A percentile compares a stretch with the other conserved stretches of the same genome.
phyloP scores from a whole-genome alignment of 92 coral and sea anemone species.

The Nematostella vectensis region DNA sequence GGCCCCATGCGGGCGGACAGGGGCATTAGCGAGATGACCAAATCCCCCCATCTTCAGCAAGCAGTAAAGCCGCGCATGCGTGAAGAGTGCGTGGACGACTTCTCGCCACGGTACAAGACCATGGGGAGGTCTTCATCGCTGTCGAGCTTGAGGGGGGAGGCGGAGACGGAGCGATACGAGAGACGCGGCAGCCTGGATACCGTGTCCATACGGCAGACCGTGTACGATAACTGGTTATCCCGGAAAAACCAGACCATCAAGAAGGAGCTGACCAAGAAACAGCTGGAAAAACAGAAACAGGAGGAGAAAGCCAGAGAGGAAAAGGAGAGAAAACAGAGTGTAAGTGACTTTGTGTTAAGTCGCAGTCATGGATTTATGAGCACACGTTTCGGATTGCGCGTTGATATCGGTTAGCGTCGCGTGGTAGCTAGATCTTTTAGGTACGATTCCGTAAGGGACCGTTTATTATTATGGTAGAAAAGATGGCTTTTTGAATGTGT shows the following conservation, averaged over 20 bases:
- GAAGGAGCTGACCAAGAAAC: conserved; percentile 48
- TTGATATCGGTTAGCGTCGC: too few relatives aligned
- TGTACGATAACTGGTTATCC: conserved; percentile 70
- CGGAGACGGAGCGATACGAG: conserved; percentile 30
- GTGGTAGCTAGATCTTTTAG: too few relatives aligned
- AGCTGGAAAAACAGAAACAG: conserved; percentile 54
- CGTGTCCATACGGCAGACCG: conserved; percentile 61
- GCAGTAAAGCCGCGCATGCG: not conserved
- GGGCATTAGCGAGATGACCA: conserved; percentile 54
- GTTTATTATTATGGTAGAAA: too few relatives aligned
- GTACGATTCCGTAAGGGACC: too few relatives aligned
- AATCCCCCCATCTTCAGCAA: conserved; percentile 54
- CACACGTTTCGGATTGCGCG: too few relatives aligned
- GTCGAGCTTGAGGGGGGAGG: conserved; percentile 48
- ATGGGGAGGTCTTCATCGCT: conserved; percentile 50
- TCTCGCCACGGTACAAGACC: conserved; percentile 11
- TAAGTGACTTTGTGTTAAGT: too few relatives aligned
- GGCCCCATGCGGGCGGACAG: conserved; percentile 67
- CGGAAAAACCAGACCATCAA: conserved; percentile 54
- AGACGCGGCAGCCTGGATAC: conserved; percentile 59
- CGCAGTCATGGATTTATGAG: too few relatives aligned
- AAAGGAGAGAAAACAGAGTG: conserved; percentile 34
- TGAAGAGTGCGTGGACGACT: conserved; percentile 12
- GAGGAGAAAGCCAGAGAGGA: conserved; percentile 59
- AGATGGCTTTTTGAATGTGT: too few relatives aligned